These are phyloP conservation scores for Chaetops frenatus DNA, from an alignment of 2,113 vertebrate species.

Conservation along the genomic window DNA sequence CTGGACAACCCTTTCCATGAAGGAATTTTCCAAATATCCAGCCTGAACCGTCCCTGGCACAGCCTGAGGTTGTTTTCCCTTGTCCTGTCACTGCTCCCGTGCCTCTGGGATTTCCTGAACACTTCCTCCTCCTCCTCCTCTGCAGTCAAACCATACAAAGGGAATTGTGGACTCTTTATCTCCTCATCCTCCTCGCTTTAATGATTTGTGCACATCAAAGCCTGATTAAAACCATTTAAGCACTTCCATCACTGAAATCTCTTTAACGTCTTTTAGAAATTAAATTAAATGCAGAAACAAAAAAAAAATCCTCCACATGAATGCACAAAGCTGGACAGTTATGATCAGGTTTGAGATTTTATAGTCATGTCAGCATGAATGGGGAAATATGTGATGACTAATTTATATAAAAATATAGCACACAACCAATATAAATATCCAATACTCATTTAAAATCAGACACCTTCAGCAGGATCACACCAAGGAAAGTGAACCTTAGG, in stretches of 20 bases:
- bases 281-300: constrained; percentile 5
- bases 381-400: neutral
- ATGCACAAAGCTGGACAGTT: neutral
- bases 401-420: neutral
- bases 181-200: constrained; percentile 26
- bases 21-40: neutral
- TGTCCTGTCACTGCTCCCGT: neutral
- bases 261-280: constrained; percentile 22
- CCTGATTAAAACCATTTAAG: constrained; percentile 34
- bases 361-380: fast-evolving
- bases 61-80: neutral
- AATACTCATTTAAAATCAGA: neutral
- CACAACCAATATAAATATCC: neutral
- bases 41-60: neutral
- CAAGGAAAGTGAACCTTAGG: neutral
- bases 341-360: neutral
- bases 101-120: neutral
- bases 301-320: neutral
- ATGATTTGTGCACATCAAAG: constrained; percentile 44
- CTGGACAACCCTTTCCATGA: neutral
- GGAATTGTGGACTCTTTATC: neutral
- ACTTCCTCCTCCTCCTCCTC: neutral
- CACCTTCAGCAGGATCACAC: neutral
- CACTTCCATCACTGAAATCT: constrained; percentile 16
- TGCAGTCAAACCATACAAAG: neutral